Conservation (phyloP, 2,113 vertebrate species). For the Leptodactylus fuscus region DNA sequence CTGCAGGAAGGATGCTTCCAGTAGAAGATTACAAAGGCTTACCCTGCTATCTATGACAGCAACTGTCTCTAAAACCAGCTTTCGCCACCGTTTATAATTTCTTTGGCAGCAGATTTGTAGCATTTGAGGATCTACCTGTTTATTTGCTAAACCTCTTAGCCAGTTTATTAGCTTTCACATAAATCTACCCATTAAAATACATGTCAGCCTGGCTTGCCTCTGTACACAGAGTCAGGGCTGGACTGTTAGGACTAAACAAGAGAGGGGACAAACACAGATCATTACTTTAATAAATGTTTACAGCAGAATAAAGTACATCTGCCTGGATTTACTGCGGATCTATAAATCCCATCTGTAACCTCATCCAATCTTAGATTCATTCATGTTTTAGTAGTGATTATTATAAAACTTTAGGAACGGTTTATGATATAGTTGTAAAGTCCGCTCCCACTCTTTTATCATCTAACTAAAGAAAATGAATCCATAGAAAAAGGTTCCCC, state of each 20-base stretch:
- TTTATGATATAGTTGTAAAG: background rate
- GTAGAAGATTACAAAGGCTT: constrained; percentile 68
- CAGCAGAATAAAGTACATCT: background rate
- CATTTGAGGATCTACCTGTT: constrained; percentile 62
- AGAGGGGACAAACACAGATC: background rate
- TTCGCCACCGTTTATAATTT: constrained; percentile 58
- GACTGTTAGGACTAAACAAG: background rate
- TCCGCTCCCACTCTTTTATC: too few relatives aligned
- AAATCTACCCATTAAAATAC: constrained; percentile 61
- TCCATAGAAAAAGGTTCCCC: too few relatives aligned
- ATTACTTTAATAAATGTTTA: constrained; percentile 38
- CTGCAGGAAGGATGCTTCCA: constrained; percentile 65
- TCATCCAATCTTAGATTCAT: background rate
- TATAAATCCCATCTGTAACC: background rate
- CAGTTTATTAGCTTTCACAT: constrained; percentile 58
- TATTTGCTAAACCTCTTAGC: constrained; percentile 63
- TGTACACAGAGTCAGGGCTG: background rate
- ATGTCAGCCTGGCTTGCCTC: constrained; percentile 30
- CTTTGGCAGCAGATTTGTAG: constrained; percentile 63
- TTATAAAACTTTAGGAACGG: background rate
- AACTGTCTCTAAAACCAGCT: constrained; percentile 64
- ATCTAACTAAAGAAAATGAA: too few relatives aligned
- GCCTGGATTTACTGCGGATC: background rate
- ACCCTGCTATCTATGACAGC: constrained; percentile 67
- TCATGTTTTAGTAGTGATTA: background rate